Evolutionary conservation across 2,113 vertebrate genomes (phyloP).

Genomic region (Alouatta palliata): DNA sequence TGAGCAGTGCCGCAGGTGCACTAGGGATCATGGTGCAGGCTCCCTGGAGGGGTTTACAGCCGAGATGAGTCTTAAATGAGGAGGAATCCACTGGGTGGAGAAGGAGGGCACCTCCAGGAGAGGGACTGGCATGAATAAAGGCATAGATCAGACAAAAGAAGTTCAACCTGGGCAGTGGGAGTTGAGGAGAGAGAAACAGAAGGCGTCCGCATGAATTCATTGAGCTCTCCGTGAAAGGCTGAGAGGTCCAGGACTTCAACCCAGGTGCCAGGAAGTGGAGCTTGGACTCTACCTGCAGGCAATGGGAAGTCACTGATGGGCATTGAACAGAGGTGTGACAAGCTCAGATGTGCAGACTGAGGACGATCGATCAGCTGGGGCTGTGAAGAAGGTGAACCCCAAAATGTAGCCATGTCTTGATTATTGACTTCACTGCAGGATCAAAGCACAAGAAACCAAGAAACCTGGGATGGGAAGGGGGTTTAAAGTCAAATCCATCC

Average conservation of each 20-base stretch:
- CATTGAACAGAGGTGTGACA: neutral
- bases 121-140: neutral
- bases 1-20: neutral
- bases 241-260: neutral
- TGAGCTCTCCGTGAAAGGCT: neutral
- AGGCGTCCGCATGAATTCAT: neutral
- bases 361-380: neutral
- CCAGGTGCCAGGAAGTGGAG: no score
- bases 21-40: neutral
- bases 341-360: neutral
- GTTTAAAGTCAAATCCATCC: neutral
- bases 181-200: neutral
- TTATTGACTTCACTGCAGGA: neutral
- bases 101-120: neutral
- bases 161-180: rapidly evolving
- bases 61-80: neutral
- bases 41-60: neutral
- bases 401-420: neutral
- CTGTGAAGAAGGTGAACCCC: neutral
- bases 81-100: neutral
- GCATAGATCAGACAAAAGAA: neutral
- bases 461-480: neutral
- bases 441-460: neutral
- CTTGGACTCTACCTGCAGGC: neutral
- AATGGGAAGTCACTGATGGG: neutral